A percentile compares a stretch with the other conserved stretches of the same genome.
Evolutionary conservation across 2,113 vertebrate genomes (phyloP).

Genomic region (Hoplias malabaricus): DNA sequence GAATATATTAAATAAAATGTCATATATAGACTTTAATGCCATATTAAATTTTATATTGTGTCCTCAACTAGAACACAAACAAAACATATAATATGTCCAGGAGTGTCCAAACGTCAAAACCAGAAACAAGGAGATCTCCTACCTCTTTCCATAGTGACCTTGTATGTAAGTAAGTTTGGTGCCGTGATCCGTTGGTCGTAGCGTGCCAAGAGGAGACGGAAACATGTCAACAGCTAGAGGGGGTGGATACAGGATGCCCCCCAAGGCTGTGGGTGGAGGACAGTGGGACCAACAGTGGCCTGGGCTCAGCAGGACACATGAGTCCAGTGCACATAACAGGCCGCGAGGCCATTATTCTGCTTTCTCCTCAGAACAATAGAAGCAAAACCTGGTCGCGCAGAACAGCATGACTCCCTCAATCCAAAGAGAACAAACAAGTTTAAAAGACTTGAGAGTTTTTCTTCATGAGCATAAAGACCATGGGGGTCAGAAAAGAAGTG

Average conservation of each 20-base stretch:
- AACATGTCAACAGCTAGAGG: background rate
- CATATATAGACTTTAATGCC: no score
- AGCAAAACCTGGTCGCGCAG: no score
- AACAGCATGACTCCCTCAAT: background rate
- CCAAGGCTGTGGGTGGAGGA: background rate
- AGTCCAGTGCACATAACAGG: background rate
- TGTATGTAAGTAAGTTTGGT: background rate
- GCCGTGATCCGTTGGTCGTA: background rate
- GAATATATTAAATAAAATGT: no score
- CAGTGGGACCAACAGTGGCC: background rate
- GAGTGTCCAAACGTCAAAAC: no score
- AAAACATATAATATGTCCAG: no score
- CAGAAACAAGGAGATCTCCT: no score
- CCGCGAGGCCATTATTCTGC: conserved; percentile 7
- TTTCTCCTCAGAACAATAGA: background rate
- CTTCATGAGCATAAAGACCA: background rate
- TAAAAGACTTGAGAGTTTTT: background rate
- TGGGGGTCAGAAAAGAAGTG: background rate
- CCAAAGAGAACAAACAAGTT: background rate
- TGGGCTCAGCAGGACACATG: background rate
- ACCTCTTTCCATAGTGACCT: no score
- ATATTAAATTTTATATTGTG: no score
- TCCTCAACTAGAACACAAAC: no score
- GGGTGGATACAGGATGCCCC: background rate
- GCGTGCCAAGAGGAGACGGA: background rate